A percentile compares a stretch with the other conserved stretches of the same genome.
These are phyloP conservation scores for Lerista edwardsae DNA, from an alignment of 2,797 vertebrate genomes.

Conservation along the genomic window DNA sequence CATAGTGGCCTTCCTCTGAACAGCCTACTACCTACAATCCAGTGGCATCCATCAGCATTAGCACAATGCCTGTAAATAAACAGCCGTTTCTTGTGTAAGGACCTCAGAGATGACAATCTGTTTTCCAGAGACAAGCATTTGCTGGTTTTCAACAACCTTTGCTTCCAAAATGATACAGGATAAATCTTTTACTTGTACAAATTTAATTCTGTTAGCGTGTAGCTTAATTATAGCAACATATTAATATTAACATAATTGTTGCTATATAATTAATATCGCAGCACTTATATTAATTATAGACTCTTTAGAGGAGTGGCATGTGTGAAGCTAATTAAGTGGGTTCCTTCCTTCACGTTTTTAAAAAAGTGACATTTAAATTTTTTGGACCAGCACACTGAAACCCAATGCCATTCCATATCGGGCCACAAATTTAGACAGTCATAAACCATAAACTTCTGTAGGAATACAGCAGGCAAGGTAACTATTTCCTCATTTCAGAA, in stretches of 20 bases:
- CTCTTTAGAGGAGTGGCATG: not conserved
- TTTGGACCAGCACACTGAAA: conserved; percentile 6
- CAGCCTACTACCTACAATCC: too few relatives aligned
- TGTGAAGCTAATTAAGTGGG: not conserved
- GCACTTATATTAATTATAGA: not conserved
- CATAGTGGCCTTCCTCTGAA: not conserved
- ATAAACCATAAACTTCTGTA: conserved; percentile 11
- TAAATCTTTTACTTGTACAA: not conserved
- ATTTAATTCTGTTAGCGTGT: not conserved
- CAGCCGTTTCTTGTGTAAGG: not conserved
- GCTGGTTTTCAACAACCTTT: not conserved
- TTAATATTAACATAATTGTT: too few relatives aligned
- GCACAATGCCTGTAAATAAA: not conserved
- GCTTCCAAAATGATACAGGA: not conserved
- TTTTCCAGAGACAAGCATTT: not conserved
- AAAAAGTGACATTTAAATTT: not conserved
- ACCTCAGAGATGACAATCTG: not conserved
- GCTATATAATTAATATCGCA: too few relatives aligned
- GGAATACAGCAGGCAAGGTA: not conserved
- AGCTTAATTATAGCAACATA: not conserved
- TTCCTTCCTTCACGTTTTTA: not conserved
- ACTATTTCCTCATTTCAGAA: conserved; percentile 28
- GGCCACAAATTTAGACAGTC: conserved; percentile 35
- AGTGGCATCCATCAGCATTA: not conserved
- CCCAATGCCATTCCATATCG: conserved; percentile 13